Conservation (phyloP, 2,888 invertebrate species). For the Malthinus flaveolus region DNA sequence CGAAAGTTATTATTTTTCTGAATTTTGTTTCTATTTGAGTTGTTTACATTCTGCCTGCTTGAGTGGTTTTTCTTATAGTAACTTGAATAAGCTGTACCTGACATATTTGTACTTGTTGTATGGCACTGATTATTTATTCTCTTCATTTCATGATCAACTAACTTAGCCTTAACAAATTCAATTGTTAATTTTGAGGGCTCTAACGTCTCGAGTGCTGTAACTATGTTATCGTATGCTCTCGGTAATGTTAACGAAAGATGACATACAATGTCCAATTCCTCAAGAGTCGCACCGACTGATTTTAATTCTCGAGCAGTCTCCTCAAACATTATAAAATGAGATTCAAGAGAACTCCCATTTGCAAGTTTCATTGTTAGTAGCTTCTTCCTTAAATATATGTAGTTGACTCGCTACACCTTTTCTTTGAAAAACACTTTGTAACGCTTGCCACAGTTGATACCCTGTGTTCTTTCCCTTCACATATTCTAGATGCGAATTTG, state of each 20-base stretch:
- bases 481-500: slow-evolving; percentile 36
- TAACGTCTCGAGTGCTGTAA: slow-evolving; percentile 33
- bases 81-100: not conserved
- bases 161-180: slow-evolving; percentile 28
- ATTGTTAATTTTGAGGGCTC: slow-evolving; percentile 29
- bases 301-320: slow-evolving; percentile 33
- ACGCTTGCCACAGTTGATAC: slow-evolving; percentile 37
- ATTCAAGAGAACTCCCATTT: slow-evolving; percentile 28
- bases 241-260: too few species aligned
- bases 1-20: too few species aligned
- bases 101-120: not conserved
- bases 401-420: slow-evolving; percentile 36
- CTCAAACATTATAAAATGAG: slow-evolving; percentile 35
- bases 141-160: slow-evolving; percentile 31
- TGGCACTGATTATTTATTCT: not conserved
- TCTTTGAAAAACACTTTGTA: slow-evolving; percentile 34
- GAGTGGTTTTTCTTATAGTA: not conserved
- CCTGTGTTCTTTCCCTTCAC: slow-evolving; percentile 36
- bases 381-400: slow-evolving; percentile 35
- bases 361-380: slow-evolving; percentile 34
- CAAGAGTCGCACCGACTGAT: slow-evolving; percentile 33
- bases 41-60: not conserved
- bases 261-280: slow-evolving; percentile 35
- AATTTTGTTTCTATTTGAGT: too few species aligned
- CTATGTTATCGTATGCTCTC: slow-evolving; percentile 28